Evolutionary conservation across 2,888 invertebrate species (phyloP).

Genomic region (Dasysyrphus tricinctus): DNA sequence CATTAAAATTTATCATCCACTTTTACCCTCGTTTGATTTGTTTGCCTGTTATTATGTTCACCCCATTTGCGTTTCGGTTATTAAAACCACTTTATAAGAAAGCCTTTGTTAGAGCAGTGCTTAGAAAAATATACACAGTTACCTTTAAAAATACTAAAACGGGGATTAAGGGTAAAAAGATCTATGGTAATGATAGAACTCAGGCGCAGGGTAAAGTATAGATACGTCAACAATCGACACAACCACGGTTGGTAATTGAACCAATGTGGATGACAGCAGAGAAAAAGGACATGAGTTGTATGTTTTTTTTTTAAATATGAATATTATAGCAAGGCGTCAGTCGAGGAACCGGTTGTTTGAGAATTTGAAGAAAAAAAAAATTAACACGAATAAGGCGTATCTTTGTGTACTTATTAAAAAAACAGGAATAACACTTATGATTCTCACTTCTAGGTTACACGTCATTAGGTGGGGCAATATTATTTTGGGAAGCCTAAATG

Average conservation of each 20-base stretch:
- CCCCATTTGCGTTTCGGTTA: conserved; percentile 61
- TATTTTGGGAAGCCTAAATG: background rate
- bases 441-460: background rate
- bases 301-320: background rate
- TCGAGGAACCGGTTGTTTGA: background rate
- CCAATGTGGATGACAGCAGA: too few relatives aligned
- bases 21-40: conserved; percentile 17
- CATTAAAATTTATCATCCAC: conserved; percentile 39
- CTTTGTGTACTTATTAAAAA: background rate
- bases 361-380: background rate
- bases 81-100: conserved; percentile 57
- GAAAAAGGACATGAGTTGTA: background rate
- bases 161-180: conserved; percentile 14
- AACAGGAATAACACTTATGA: background rate
- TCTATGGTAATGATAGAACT: conserved; percentile 27
- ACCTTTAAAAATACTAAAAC: conserved; percentile 21
- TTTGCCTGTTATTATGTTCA: conserved; percentile 39
- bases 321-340: background rate
- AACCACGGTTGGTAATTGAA: conserved; percentile 54
- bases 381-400: too few relatives aligned
- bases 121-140: conserved; percentile 24
- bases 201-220: conserved; percentile 4
- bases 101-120: conserved; percentile 25
- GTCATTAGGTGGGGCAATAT: background rate
- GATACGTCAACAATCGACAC: conserved; percentile 62